Percentiles rank a stretch among this genome's conserved stretches.
Evolutionary conservation across 2,797 vertebrate species (phyloP).

Genomic region (Acridotheres tristis): DNA sequence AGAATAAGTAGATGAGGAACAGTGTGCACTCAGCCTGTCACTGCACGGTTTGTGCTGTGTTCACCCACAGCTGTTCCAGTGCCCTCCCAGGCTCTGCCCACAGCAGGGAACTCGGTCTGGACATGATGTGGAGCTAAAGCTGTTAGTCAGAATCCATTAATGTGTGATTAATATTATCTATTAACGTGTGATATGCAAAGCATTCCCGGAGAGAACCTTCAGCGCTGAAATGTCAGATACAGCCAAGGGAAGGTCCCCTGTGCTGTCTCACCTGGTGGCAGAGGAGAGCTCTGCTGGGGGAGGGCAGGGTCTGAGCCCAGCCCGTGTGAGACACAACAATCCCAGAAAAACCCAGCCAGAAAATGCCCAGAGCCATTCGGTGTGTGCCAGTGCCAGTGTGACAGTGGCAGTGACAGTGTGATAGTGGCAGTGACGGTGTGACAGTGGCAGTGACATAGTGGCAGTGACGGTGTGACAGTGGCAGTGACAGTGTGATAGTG

Average conservation of each 20-base stretch:
- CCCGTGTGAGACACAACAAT: not conserved
- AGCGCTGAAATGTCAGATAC: not conserved
- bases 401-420: no score
- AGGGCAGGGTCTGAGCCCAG: not conserved
- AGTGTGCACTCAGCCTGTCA: not conserved
- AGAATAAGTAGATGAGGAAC: not conserved
- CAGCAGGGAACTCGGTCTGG: conserved; percentile 18
- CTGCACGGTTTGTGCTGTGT: not conserved
- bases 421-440: no score
- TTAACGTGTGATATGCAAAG: conserved; percentile 16
- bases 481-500: no score
- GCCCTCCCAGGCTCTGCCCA: conserved; percentile 44
- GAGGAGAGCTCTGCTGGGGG: not conserved
- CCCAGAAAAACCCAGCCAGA: not conserved
- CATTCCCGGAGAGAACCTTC: conserved; percentile 38
- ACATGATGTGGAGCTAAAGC: conserved; percentile 34
- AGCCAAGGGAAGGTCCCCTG: not conserved
- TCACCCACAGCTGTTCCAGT: not conserved
- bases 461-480: no score
- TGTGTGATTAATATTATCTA: not conserved
- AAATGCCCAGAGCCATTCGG: not conserved
- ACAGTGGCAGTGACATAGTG: no score
- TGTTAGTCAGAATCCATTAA: conserved; percentile 18
- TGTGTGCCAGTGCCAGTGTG: not conserved
- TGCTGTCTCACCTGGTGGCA: not conserved